Conservation (phyloP, 1,140 invertebrate genomes). For the Vanessa tameamea region DNA sequence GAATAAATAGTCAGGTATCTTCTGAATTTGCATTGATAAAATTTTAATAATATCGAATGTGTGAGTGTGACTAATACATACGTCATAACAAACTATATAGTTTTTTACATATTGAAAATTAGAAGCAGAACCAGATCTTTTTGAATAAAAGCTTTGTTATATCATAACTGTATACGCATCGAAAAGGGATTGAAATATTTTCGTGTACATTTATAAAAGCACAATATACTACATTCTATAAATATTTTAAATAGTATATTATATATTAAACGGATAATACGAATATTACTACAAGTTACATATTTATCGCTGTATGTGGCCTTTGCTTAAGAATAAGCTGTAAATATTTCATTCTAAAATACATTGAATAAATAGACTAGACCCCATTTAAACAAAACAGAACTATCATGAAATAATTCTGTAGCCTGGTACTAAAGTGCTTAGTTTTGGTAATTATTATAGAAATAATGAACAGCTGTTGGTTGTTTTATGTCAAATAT, state of each 20-base stretch:
- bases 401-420: neutral
- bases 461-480: no score
- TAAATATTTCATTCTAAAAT: conserved; percentile 11
- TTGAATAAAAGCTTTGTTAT: neutral
- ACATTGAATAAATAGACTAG: neutral
- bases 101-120: neutral
- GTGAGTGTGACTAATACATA: no score
- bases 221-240: conserved; percentile 24
- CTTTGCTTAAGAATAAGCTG: conserved; percentile 5
- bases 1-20: no score
- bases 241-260: conserved; percentile 15
- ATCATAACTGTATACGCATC: conserved; percentile 19
- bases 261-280: conserved; percentile 3
- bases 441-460: no score
- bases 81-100: neutral
- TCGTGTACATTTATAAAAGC: conserved; percentile 28
- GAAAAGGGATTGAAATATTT: conserved; percentile 19
- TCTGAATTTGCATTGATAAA: neutral
- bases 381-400: neutral
- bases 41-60: neutral
- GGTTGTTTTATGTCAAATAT: no score
- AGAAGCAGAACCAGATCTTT: neutral
- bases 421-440: no score
- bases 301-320: conserved; percentile 5
- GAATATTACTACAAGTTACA: conserved; percentile 8